Conservation (phyloP, 2,797 vertebrate genomes). For the Chaenodraco wilsoni region DNA sequence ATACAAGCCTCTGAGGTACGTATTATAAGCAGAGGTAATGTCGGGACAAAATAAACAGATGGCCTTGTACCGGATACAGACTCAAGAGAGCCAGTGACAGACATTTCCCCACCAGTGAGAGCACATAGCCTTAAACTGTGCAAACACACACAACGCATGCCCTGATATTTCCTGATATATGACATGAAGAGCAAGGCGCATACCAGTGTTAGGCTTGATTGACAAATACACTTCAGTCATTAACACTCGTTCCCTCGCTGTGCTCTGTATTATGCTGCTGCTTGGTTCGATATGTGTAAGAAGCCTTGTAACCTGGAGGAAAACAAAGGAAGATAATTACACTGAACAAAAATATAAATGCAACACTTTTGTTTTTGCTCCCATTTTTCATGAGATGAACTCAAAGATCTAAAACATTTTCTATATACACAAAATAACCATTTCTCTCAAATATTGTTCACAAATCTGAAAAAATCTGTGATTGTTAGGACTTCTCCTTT, state of each 20-base stretch:
- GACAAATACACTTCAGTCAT: slow-evolving; percentile 63
- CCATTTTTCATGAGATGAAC: too few relatives aligned
- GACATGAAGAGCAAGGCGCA: slow-evolving; percentile 60
- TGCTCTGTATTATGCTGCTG: slow-evolving; percentile 26
- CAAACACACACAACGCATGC: slow-evolving; percentile 66
- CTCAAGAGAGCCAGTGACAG: slow-evolving; percentile 69
- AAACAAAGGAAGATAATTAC: slow-evolving; percentile 22
- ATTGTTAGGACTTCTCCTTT: too few relatives aligned
- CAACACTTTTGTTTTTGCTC: too few relatives aligned
- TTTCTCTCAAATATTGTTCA: too few relatives aligned
- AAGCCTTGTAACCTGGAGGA: slow-evolving; percentile 25
- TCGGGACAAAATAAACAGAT: slow-evolving; percentile 77
- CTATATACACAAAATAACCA: too few relatives aligned
- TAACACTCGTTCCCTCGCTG: slow-evolving; percentile 48
- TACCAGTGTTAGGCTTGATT: slow-evolving; percentile 59
- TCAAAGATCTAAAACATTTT: too few relatives aligned
- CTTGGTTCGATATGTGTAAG: slow-evolving; percentile 42
- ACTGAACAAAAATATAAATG: too few relatives aligned
- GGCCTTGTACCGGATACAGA: slow-evolving; percentile 56
- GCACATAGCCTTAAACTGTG: slow-evolving; percentile 48
- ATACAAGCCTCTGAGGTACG: slow-evolving; percentile 38
- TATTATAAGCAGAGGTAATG: slow-evolving; percentile 61
- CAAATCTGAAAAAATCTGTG: too few relatives aligned
- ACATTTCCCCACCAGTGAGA: slow-evolving; percentile 63
- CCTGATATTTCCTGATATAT: slow-evolving; percentile 54